A percentile compares a stretch with the other conserved stretches of the same genome.
phyloP scores from a whole-genome alignment of 2,888 invertebrate genomes.

The Dasysyrphus albostriatus region DNA sequence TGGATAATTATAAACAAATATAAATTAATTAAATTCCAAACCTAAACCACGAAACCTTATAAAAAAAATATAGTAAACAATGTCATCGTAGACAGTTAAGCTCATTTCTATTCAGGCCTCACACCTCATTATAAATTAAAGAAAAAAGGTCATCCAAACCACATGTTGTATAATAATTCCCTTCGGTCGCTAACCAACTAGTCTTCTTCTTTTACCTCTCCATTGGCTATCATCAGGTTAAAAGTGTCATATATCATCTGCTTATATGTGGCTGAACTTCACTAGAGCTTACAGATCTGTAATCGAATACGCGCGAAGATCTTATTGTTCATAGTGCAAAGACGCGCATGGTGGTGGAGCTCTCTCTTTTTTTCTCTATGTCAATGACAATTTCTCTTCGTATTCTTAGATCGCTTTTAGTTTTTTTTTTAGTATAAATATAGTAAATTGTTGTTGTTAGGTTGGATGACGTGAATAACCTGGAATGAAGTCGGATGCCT shows the following conservation, averaged over 20 bases:
- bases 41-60: neutral
- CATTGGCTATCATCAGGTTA: conserved; percentile 51
- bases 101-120: conserved; percentile 15
- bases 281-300: conserved; percentile 45
- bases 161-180: conserved; percentile 26
- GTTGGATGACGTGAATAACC: conserved; percentile 57
- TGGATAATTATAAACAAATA: neutral
- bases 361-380: conserved; percentile 44
- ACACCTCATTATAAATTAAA: conserved; percentile 20
- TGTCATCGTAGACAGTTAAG: conserved; percentile 1
- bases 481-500: conserved; percentile 44
- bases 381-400: conserved; percentile 70
- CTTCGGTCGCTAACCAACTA: neutral
- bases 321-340: neutral
- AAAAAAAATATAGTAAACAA: conserved; percentile 6
- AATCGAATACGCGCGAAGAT: conserved; percentile 62
- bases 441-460: conserved; percentile 24
- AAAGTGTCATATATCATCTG: conserved; percentile 64
- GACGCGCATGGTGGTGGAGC: neutral
- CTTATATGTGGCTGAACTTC: conserved; percentile 21
- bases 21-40: neutral
- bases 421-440: neutral
- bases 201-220: neutral
- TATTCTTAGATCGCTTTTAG: conserved; percentile 15
- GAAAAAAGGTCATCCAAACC: conserved; percentile 58